Base-by-base conservation (phyloP, 2,797 vertebrate species). In the Chloroceryle amazona region DNA sequence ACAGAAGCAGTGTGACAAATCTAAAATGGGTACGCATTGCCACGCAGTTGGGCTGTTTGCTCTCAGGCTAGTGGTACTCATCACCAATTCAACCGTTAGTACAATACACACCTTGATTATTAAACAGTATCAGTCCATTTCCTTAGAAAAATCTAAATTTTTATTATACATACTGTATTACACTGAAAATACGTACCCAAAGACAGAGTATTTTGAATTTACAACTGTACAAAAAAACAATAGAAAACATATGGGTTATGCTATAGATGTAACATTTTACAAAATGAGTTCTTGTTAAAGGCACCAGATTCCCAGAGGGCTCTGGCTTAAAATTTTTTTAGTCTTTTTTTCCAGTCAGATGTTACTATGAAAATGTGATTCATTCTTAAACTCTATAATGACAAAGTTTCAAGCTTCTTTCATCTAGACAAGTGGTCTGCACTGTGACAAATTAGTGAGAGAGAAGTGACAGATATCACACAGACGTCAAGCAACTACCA, bases 141-240 rank as follows among this genome's bases (percentile, higher is more conserved):
- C 93, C 94, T 97, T 98, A 98, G 92, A 98, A 98, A 98, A 98
- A 98, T 96, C 97, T 97, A 94, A 83, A 96, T 82, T 97, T 98
- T 98, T 98, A 98, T 98, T 95, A 93, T 98, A 96, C 97, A 97
- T 96, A 96, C 72, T 65, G 95, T 96, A 91, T 97, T 97, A 97
- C 98, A 97, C 89, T 94, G 97, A 97, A 97, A 98, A 98, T 97
- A 96, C 94, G 93, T 89, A 92, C 97, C 96, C 81, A 65, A 95
- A 97, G 97, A 95, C 96, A 85, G 95, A 91, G 83, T 95, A 97
- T 92, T 96, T 91, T 61, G 80, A 94, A 92, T 87, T 97, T 97
- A 98, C 96, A 97, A 90, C 91, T 96, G 86, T 98, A 98, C 97
- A 98, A 97, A 98, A 93, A 61, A 61, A 65, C 72, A 96, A 97